Evolutionary conservation across 2,113 vertebrate genomes (phyloP).

Genomic region (Forbesichthys papilliferus): DNA sequence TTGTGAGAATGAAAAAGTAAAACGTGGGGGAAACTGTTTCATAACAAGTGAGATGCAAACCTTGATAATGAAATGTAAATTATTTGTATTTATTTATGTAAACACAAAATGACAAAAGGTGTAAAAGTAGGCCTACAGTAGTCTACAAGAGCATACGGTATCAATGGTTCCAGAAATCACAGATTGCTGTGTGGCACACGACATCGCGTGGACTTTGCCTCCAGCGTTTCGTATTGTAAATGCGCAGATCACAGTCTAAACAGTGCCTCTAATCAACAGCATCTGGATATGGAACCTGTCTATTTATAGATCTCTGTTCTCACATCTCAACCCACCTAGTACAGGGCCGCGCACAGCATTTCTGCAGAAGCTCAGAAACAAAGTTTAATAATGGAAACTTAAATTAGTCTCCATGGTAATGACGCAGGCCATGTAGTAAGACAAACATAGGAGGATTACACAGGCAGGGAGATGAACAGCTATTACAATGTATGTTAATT

Average conservation of each 20-base stretch:
- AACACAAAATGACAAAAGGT: no score
- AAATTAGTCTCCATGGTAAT: slow-evolving; percentile 61
- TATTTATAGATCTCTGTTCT: slow-evolving; percentile 67
- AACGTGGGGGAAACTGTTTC: no score
- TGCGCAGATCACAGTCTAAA: slow-evolving; percentile 42
- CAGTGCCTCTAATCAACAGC: slow-evolving; percentile 50
- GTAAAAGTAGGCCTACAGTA: no score
- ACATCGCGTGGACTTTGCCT: background rate
- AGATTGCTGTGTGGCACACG: background rate
- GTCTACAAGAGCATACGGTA: no score
- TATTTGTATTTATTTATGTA: no score
- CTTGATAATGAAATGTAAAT: no score
- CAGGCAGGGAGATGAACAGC: background rate
- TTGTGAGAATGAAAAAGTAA: background rate
- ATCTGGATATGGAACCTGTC: slow-evolving; percentile 44
- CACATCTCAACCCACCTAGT: slow-evolving; percentile 45
- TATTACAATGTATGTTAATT: background rate
- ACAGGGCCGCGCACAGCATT: slow-evolving; percentile 56
- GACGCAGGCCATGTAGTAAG: slow-evolving; percentile 24
- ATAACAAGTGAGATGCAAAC: no score
- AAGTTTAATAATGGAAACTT: slow-evolving; percentile 65
- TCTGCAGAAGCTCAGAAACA: slow-evolving; percentile 50
- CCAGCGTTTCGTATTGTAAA: slow-evolving; percentile 22
- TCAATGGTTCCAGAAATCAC: background rate
- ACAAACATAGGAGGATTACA: background rate